These are phyloP conservation scores for Macrophya alboannulata DNA, from an alignment of 2,888 invertebrate genomes.

Conservation along the genomic window DNA sequence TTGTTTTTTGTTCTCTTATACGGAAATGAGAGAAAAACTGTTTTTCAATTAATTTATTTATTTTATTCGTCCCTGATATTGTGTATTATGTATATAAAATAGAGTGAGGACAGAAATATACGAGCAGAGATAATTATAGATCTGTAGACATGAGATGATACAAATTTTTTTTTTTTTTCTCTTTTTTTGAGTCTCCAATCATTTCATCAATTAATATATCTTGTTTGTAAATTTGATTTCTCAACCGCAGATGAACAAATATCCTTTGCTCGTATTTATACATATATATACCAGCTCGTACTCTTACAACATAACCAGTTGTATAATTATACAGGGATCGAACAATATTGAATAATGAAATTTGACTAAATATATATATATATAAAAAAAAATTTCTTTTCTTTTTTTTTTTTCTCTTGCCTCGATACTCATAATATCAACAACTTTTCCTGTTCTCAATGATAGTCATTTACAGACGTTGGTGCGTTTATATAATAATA, in stretches of 20 bases:
- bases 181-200: background rate
- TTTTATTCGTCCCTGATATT: background rate
- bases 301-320: background rate
- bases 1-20: background rate
- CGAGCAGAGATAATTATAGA: background rate
- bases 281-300: too few species aligned
- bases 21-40: too few species aligned
- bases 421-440: constrained; percentile 1
- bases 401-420: background rate
- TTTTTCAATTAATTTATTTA: too few species aligned
- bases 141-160: background rate
- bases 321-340: background rate
- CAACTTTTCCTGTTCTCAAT: background rate
- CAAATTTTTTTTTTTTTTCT: background rate
- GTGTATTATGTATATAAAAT: background rate
- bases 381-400: background rate
- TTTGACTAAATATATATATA: background rate
- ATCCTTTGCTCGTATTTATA: background rate
- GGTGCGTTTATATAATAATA: background rate
- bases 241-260: background rate
- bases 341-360: background rate
- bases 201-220: background rate
- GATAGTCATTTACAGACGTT: background rate
- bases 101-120: background rate
- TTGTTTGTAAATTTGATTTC: background rate